A percentile compares a stretch with the other conserved stretches of the same genome.
Evolutionary conservation across 2,888 invertebrate species (phyloP).

Genomic region (Polydrusus tereticollis): DNA sequence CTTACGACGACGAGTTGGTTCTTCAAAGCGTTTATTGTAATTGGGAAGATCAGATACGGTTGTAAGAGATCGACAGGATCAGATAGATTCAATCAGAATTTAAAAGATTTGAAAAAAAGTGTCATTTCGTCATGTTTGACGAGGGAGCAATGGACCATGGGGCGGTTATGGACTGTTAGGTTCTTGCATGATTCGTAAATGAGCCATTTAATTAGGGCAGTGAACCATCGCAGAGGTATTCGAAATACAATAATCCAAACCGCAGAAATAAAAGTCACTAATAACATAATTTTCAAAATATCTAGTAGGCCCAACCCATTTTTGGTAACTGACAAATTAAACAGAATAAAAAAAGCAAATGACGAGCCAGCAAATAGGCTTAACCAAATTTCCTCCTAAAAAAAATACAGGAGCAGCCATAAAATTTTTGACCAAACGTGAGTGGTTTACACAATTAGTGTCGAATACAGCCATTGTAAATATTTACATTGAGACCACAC

Average conservation of each 20-base stretch:
- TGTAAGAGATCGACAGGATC: neutral
- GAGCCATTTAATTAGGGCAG: neutral
- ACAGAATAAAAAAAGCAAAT: conserved; percentile 3
- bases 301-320: conserved; percentile 1
- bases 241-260: no score
- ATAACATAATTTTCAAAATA: neutral
- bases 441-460: conserved; percentile 52
- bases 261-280: no score
- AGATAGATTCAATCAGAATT: conserved; percentile 1
- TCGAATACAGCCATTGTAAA: conserved; percentile 53
- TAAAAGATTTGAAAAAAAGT: conserved; percentile 19
- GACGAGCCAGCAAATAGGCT: conserved; percentile 24
- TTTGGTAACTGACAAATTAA: conserved; percentile 13
- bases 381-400: conserved; percentile 36
- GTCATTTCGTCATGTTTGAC: conserved; percentile 12
- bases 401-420: conserved; percentile 50
- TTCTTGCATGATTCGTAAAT: neutral
- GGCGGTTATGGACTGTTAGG: neutral
- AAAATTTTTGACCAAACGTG: conserved; percentile 49
- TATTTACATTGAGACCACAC: conserved; percentile 57
- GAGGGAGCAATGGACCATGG: neutral
- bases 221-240: no score
- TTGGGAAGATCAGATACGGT: conserved; percentile 23
- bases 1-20: neutral
- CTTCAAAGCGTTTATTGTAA: conserved; percentile 13